Conservation (phyloP, 2,113 vertebrate genomes). For the Tauraco erythrolophus region DNA sequence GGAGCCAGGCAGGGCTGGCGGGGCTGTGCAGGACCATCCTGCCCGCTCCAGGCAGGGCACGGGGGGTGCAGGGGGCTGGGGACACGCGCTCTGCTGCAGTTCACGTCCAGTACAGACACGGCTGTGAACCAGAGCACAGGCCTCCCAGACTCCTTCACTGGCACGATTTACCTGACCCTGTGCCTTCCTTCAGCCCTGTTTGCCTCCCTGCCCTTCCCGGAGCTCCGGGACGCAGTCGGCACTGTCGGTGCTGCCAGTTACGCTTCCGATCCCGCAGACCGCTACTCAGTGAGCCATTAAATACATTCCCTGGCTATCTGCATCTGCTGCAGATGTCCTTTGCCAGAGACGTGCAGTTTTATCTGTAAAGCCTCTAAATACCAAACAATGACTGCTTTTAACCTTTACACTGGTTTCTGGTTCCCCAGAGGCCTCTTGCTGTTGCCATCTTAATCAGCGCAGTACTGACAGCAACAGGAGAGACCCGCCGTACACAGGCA, state of each 20-base stretch:
- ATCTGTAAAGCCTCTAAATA: not conserved
- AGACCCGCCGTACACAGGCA: not conserved
- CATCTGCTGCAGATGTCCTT: not conserved
- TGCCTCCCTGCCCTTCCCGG: not conserved
- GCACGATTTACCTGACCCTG: accelerated
- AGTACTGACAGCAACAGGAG: not conserved
- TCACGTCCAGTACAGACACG: accelerated
- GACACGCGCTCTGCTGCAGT: not conserved
- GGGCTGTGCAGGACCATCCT: not conserved
- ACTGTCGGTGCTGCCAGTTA: not conserved
- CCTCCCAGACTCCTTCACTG: not conserved
- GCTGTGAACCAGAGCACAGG: not conserved
- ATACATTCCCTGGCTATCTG: not conserved
- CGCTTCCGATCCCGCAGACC: not conserved
- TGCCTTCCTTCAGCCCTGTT: accelerated
- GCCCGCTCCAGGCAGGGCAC: not conserved
- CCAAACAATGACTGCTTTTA: not conserved
- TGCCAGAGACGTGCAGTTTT: not conserved
- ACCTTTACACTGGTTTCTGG: not conserved
- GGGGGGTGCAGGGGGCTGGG: not conserved
- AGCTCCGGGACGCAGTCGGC: not conserved
- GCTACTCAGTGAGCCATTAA: accelerated
- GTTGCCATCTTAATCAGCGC: not conserved
- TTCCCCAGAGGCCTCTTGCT: not conserved
- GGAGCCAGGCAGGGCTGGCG: not conserved